Percentiles rank a stretch among this genome's conserved stretches.
Conservation (phyloP, 1,140 invertebrate genomes). For the Caenorhabditis tropicalis region DNA sequence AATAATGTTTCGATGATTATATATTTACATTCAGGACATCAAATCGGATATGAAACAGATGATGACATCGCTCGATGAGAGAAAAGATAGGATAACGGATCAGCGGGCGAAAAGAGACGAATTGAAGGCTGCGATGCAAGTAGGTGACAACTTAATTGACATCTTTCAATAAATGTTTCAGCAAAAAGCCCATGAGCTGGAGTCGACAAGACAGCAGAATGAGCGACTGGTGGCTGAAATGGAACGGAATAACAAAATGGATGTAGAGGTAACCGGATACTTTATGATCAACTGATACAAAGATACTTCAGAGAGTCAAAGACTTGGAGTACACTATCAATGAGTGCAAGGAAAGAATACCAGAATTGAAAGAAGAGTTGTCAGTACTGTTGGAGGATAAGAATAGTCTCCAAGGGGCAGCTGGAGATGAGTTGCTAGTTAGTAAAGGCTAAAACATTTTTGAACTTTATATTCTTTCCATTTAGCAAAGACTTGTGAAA, state of each 20-base stretch:
- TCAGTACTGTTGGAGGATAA: neutral
- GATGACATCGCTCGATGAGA: neutral
- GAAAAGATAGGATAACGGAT: slow-evolving; percentile 35
- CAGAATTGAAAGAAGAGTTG: neutral
- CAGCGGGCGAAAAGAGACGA: neutral
- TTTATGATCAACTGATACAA: neutral
- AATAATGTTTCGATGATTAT: neutral
- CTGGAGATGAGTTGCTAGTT: neutral
- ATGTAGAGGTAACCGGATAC: neutral
- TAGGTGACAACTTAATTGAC: slow-evolving; percentile 22
- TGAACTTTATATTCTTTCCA: too few relatives aligned
- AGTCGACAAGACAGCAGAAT: neutral
- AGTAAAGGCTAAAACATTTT: neutral
- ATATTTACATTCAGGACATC: slow-evolving; percentile 8
- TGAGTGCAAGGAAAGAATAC: neutral
- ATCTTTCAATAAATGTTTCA: neutral
- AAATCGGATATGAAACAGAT: slow-evolving; percentile 25
- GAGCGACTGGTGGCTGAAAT: neutral
- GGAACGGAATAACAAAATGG: neutral
- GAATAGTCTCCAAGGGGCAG: neutral
- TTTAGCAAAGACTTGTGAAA: neutral
- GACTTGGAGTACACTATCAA: neutral
- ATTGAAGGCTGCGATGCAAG: neutral
- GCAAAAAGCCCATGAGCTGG: neutral
- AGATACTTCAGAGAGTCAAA: neutral